Conservation (phyloP, 1,140 invertebrate species). For the silkworm (Bombyx mori) region ASM3026992v2 NC_085117.1:7400001-7400500, state of each 20-base stretch:
- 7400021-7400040: too few species aligned
- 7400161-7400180: constrained; percentile 18
- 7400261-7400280: constrained; percentile 33
- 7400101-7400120: constrained; percentile 30
- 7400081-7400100: constrained; percentile 17
- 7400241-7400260: constrained; percentile 11
- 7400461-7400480: too few species aligned
- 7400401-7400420: neutral
- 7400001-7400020: too few species aligned
- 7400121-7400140: constrained; percentile 6
- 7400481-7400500: too few species aligned
- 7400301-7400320: constrained; percentile 12
- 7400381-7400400: constrained; percentile 14
- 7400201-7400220: constrained; percentile 34
- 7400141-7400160: constrained; percentile 37
- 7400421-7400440: too few species aligned
- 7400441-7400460: too few species aligned
- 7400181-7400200: constrained; percentile 34
- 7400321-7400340: constrained; percentile 23
- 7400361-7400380: constrained; percentile 3
- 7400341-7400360: constrained; percentile 23
- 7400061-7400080: neutral
- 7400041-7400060: too few species aligned
- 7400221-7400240: constrained; percentile 11
- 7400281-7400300: constrained; percentile 35